Evolutionary conservation across 2,888 invertebrate genomes (phyloP).

Genomic region (Zelleria hepariella): DNA sequence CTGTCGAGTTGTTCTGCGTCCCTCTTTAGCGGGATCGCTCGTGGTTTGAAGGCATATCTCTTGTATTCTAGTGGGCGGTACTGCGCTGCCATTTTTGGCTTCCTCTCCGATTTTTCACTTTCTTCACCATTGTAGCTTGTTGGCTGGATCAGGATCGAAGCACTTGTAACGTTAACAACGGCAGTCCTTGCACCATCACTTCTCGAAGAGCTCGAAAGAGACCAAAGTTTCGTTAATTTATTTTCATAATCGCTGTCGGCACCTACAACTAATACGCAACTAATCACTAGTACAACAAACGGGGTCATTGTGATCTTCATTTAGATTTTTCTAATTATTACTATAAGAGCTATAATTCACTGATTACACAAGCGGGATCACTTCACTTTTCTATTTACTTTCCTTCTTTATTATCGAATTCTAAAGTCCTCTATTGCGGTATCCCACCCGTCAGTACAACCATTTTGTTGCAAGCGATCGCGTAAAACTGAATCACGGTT

Average conservation of each 20-base stretch:
- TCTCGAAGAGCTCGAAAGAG: constrained; percentile 33
- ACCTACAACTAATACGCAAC: constrained; percentile 28
- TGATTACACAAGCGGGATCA: constrained; percentile 32
- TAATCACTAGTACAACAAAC: constrained; percentile 42
- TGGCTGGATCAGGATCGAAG: constrained; percentile 46
- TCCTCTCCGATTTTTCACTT: constrained; percentile 20
- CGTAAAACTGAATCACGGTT: constrained; percentile 64
- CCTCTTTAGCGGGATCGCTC: constrained; percentile 40
- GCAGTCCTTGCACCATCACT: constrained; percentile 39
- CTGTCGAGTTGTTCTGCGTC: constrained; percentile 31
- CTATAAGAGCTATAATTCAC: constrained; percentile 23
- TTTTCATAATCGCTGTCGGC: constrained; percentile 39
- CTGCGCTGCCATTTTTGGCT: constrained; percentile 3
- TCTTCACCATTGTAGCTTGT: constrained; percentile 23
- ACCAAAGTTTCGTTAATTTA: constrained; percentile 51
- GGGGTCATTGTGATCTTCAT: constrained; percentile 35
- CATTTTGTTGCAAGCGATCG: constrained; percentile 66
- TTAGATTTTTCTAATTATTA: constrained; percentile 20
- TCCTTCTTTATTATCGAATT: constrained; percentile 19
- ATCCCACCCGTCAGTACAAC: constrained; percentile 42
- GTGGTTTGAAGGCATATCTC: constrained; percentile 49
- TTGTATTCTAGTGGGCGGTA: constrained; percentile 22
- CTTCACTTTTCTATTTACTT: constrained; percentile 43
- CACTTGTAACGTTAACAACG: constrained; percentile 50
- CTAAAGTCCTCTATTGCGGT: constrained; percentile 12